Percentiles rank a stretch among this genome's conserved stretches.
Evolutionary conservation across 2,888 invertebrate species (phyloP).

Genomic region (Watsonalla cultraria): DNA sequence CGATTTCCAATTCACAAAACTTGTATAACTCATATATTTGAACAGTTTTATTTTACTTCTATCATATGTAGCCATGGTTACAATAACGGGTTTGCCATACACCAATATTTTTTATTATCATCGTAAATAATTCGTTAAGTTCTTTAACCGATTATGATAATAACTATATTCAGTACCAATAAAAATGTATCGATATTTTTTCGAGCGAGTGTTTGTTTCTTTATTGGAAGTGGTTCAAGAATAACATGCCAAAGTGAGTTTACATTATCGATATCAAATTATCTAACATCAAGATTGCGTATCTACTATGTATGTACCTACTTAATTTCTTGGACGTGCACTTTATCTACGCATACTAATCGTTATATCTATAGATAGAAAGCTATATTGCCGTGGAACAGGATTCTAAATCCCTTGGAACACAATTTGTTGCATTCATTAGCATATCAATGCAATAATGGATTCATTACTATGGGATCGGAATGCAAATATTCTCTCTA

Average conservation of each 20-base stretch:
- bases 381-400: constrained; percentile 29
- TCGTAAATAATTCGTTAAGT: background rate
- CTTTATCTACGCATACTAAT: background rate
- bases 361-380: constrained; percentile 9
- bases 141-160: background rate
- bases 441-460: constrained; percentile 56
- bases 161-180: background rate
- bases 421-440: constrained; percentile 55
- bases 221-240: background rate
- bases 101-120: background rate
- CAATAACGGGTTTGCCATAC: background rate
- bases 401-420: constrained; percentile 44
- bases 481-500: constrained; percentile 48
- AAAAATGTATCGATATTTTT: background rate
- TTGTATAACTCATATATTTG: background rate
- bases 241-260: background rate
- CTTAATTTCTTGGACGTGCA: no score
- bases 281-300: background rate
- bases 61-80: background rate
- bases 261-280: background rate
- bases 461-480: constrained; percentile 54
- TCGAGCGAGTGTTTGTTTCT: background rate
- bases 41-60: background rate
- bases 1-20: no score
- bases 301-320: background rate